Percentiles rank a stretch among this genome's conserved stretches.
Conservation (phyloP, 2,888 invertebrate genomes). For the Smittia aterrima region DNA sequence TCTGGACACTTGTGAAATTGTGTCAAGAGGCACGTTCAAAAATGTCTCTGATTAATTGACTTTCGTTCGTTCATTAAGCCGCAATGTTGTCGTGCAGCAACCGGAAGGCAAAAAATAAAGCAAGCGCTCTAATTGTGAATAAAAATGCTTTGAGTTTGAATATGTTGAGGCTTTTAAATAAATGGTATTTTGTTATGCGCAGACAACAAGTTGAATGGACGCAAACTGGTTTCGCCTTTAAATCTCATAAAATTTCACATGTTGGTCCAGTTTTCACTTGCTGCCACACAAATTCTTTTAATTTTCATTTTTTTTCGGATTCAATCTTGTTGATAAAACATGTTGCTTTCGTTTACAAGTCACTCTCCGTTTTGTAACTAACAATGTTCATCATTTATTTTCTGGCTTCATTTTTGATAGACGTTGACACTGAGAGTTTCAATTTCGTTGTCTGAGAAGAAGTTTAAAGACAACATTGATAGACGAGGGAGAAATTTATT, state of each 20-base stretch:
- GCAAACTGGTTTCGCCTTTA: neutral
- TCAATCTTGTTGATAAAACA: neutral
- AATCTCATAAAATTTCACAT: neutral
- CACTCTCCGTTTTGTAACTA: neutral
- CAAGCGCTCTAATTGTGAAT: neutral
- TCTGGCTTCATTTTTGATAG: neutral
- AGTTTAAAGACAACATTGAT: neutral
- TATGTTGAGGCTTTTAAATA: neutral
- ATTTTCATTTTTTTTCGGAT: neutral
- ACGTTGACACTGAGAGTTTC: neutral
- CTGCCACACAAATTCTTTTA: neutral
- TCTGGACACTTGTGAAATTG: neutral
- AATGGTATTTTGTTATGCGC: neutral
- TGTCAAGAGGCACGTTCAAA: neutral
- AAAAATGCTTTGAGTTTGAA: neutral
- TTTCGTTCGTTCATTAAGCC: neutral
- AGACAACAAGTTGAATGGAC: neutral
- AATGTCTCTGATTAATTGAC: neutral
- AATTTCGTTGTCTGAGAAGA: neutral
- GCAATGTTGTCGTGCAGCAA: neutral
- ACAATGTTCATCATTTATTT: neutral
- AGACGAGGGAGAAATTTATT: neutral
- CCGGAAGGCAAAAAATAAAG: constrained; percentile 23
- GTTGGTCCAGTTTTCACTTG: constrained; percentile 37
- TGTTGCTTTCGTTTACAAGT: neutral